Percentiles rank a stretch among this genome's conserved stretches.
These are phyloP conservation scores for Temnothorax ravouxi DNA, from an alignment of 2,888 invertebrate species.

Conservation along the genomic window DNA sequence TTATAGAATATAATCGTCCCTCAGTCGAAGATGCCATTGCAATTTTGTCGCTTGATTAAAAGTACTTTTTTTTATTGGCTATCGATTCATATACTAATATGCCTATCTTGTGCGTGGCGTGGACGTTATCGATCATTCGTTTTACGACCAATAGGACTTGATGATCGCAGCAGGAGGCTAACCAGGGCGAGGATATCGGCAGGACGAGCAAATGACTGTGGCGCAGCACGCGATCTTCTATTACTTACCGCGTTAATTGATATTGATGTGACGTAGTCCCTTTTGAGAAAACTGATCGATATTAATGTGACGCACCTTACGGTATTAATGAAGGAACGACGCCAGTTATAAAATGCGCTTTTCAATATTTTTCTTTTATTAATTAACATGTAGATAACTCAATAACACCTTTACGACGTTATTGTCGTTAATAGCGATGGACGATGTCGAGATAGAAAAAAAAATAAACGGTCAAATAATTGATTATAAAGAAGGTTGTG, in stretches of 20 bases:
- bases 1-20: background rate
- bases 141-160: conserved; percentile 59
- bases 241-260: conserved; percentile 78
- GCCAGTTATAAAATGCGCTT: background rate
- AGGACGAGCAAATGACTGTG: conserved; percentile 67
- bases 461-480: background rate
- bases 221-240: conserved; percentile 77
- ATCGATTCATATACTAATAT: conserved; percentile 57
- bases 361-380: background rate
- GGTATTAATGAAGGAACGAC: conserved; percentile 40
- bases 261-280: conserved; percentile 77
- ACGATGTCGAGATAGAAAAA: background rate
- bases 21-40: background rate
- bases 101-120: conserved; percentile 39
- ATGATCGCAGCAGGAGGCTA: conserved; percentile 69
- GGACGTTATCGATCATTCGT: conserved; percentile 67
- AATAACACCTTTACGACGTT: background rate
- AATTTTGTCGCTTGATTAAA: conserved; percentile 44
- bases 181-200: conserved; percentile 65
- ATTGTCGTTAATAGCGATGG: background rate
- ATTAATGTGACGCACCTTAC: conserved; percentile 73
- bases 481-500: background rate
- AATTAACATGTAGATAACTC: conserved; percentile 8
- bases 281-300: conserved; percentile 76
- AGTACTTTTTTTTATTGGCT: conserved; percentile 49